Conservation (phyloP, 2,797 vertebrate species). For the Borostomias antarcticus region DNA sequence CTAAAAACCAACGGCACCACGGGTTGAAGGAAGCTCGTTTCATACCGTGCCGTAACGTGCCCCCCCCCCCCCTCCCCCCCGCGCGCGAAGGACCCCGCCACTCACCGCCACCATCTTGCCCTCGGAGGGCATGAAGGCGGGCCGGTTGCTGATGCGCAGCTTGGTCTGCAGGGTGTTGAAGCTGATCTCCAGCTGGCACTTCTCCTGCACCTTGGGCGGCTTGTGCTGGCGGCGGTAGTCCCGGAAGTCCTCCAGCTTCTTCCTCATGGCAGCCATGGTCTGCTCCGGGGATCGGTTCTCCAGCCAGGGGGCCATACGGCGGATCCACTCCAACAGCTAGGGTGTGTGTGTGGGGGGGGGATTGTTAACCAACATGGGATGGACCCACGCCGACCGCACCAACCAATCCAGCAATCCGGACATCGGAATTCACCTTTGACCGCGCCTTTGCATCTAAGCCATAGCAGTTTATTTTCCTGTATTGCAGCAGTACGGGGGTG, state of each 20-base stretch:
- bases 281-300: constrained; percentile 85
- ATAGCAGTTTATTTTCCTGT: neutral
- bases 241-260: constrained; percentile 86
- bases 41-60: no score
- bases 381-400: no score
- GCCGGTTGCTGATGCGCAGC: constrained; percentile 85
- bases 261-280: constrained; percentile 82
- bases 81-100: constrained; percentile 68
- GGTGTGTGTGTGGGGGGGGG: neutral
- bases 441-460: no score
- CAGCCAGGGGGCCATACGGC: constrained; percentile 85
- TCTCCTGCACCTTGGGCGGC: constrained; percentile 91
- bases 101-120: constrained; percentile 94
- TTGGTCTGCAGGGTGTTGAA: constrained; percentile 99
- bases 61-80: no score
- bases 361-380: neutral
- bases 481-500: neutral
- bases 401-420: neutral
- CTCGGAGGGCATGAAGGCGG: constrained; percentile 96
- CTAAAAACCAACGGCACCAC: constrained; percentile 52
- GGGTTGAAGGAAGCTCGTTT: constrained; percentile 73
- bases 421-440: neutral
- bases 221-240: constrained; percentile 87
- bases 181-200: constrained; percentile 98
- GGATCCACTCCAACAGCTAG: constrained; percentile 87